Base-by-base conservation (phyloP, 1,140 invertebrate genomes). In the Pemphigus obesinymphae region DNA sequence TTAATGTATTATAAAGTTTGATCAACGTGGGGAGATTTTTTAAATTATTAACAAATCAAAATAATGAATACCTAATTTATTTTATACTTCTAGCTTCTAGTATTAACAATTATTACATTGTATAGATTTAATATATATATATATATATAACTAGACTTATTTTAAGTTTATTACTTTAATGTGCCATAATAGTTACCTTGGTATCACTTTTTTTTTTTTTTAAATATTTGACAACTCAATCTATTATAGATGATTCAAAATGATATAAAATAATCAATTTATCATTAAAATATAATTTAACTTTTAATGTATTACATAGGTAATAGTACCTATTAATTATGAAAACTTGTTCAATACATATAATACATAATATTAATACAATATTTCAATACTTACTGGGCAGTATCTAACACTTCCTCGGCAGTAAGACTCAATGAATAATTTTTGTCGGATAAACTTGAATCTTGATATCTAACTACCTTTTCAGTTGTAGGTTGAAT, bases 381-480 rank as follows among this genome's bases (percentile, higher is more conserved):
- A n/a, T n/a, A n/a, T n/a, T n/a, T n/a, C n/a, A n/a, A n/a, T 43
- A 58, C 73, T 61, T 63, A 80, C 76, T 80, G 5, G 0, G 76
- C 76, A 45, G 26, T 61, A 13, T 43, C 37, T 2, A 80, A 80
- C 20, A 80, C 17, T 1, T 80, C 76, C 3, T 80, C 76, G 45
- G 76, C 76, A 45, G 37, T 40, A 43, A 80, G 29, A 20, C 45
- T 1, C 23, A 80, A 61, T 45, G 76, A 80, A 45, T 80, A 80
- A 15, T 63, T n/a, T 0, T 2, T 26, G 1, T 80, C 76, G 0
- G 8, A 61, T 11, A n/a, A 61, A 80, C 34, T 63, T 61, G n/a
- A 43, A 63, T 80, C 37, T 40, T 80, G 76, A 61, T 80, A 80
- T 31, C 55, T 61, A 61, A 80, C 53, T 31, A 80, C 76, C 0